Evolutionary conservation across 2,888 invertebrate species (phyloP).

Genomic region (Doris montereyensis): DNA sequence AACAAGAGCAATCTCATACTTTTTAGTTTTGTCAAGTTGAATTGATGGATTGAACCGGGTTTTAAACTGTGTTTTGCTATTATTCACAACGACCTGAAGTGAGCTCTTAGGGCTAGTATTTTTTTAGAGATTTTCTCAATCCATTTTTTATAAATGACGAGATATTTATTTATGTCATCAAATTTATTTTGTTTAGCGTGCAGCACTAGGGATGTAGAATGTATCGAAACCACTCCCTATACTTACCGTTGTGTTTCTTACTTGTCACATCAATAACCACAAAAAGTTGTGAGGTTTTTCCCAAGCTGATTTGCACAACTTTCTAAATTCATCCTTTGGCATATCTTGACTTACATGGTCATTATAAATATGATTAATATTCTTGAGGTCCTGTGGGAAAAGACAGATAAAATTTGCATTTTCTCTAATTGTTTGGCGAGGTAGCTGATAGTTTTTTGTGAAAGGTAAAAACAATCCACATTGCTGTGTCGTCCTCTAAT

Average conservation of each 20-base stretch:
- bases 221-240: neutral
- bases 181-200: neutral
- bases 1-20: constrained; percentile 34
- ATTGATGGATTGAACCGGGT: neutral
- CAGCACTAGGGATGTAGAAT: neutral
- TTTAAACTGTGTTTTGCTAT: constrained; percentile 15
- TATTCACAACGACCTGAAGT: neutral
- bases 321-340: constrained; percentile 3
- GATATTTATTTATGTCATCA: too few species aligned
- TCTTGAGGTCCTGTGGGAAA: neutral
- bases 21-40: constrained; percentile 1
- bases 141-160: too few species aligned
- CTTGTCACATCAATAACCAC: constrained; percentile 20
- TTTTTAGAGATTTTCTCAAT: too few species aligned
- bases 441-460: constrained; percentile 1
- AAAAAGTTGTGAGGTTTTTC: neutral
- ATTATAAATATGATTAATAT: neutral
- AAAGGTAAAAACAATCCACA: neutral
- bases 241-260: constrained; percentile 17
- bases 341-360: constrained; percentile 13
- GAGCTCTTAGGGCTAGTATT: constrained; percentile 5
- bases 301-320: neutral
- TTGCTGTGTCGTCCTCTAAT: neutral
- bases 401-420: neutral
- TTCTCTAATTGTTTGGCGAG: neutral